phyloP scores from a whole-genome alignment of 2,888 invertebrate genomes.

The Axea sp. region DNA sequence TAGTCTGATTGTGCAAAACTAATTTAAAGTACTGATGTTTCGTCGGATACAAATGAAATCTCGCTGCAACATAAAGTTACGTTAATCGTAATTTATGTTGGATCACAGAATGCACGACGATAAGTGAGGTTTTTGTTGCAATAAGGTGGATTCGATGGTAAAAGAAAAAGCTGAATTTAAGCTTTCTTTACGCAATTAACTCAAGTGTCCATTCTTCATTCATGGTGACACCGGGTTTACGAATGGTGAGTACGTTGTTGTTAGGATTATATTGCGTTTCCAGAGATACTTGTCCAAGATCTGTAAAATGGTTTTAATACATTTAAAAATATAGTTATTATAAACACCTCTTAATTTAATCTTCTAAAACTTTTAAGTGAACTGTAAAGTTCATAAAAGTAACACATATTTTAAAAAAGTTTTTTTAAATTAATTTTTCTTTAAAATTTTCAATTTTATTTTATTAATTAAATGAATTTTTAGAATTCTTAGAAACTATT shows the following conservation, averaged over 20 bases:
- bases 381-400: too few relatives aligned
- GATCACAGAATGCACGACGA: conserved; percentile 62
- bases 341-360: too few relatives aligned
- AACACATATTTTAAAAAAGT: too few relatives aligned
- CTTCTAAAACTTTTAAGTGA: too few relatives aligned
- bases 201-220: conserved; percentile 88
- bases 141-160: conserved; percentile 25
- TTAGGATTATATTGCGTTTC: conserved; percentile 85
- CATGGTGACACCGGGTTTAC: conserved; percentile 93
- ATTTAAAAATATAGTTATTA: too few relatives aligned
- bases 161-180: conserved; percentile 9
- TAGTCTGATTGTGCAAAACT: conserved; percentile 50
- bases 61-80: conserved; percentile 46
- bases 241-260: conserved; percentile 86
- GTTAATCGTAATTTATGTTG: conserved; percentile 48
- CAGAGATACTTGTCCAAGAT: conserved; percentile 82
- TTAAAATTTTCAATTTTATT: too few relatives aligned
- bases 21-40: conserved; percentile 28
- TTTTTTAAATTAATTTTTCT: too few relatives aligned
- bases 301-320: conserved; percentile 27
- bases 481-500: too few relatives aligned
- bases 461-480: too few relatives aligned
- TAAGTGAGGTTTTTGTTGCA: conserved; percentile 34
- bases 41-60: conserved; percentile 33
- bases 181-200: conserved; percentile 78